Conservation (phyloP, 2,797 vertebrate genomes). For the Dallia pectoralis region DNA sequence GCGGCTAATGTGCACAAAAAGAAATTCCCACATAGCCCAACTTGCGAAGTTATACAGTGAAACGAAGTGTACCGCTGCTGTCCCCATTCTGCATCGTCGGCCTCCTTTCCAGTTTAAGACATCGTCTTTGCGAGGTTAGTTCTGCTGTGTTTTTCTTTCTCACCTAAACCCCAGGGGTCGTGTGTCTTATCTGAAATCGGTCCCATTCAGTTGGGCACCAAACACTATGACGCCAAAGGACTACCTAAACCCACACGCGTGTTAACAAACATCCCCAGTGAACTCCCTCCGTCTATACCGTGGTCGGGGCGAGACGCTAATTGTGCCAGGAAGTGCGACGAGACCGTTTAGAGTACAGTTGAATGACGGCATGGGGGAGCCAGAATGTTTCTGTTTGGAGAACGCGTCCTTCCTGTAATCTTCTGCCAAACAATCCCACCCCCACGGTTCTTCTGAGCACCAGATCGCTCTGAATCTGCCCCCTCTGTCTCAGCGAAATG, state of each 20-base stretch:
- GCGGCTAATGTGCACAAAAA: background rate
- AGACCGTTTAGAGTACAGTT: background rate
- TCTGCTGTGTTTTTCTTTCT: background rate
- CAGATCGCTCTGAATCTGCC: conserved; percentile 32
- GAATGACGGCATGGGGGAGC: conserved; percentile 28
- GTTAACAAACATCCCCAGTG: background rate
- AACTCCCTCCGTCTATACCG: background rate
- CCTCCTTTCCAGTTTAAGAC: background rate
- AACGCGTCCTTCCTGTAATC: conserved; percentile 61
- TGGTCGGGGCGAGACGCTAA: background rate
- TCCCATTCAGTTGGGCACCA: background rate
- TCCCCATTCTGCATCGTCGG: background rate
- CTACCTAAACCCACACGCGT: background rate
- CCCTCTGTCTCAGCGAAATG: background rate
- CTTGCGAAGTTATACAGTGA: background rate
- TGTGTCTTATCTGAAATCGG: background rate
- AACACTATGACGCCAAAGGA: background rate
- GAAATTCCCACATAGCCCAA: background rate
- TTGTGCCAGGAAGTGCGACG: conserved; percentile 34
- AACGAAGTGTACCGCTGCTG: background rate
- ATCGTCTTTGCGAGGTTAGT: background rate
- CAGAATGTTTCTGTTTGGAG: conserved; percentile 45
- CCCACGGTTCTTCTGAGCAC: conserved; percentile 1
- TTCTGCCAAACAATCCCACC: conserved; percentile 23
- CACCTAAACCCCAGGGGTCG: background rate